Evolutionary conservation across 2,797 vertebrate genomes (phyloP).

Genomic region (Orientallactaga sibirica): DNA sequence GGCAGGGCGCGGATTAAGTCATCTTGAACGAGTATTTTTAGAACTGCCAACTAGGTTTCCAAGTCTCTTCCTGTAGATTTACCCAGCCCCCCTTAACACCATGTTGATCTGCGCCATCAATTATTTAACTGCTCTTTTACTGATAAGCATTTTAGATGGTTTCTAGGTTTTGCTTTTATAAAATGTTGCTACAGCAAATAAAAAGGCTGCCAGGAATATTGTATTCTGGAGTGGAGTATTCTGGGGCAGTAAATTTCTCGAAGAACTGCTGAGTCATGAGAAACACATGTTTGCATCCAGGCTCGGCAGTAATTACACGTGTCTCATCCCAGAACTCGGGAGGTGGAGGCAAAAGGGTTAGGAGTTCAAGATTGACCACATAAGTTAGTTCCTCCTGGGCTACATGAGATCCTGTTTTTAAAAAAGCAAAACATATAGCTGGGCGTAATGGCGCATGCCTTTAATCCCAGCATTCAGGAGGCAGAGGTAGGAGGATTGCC

Average conservation of each 20-base stretch:
- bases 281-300: neutral
- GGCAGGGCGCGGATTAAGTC: neutral
- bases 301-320: neutral
- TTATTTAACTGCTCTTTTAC: slow-evolving; percentile 35
- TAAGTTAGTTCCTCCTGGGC: neutral
- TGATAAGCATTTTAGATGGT: neutral
- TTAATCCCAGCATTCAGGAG: no score
- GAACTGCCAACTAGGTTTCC: slow-evolving; percentile 18
- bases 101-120: slow-evolving; percentile 87
- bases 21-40: slow-evolving; percentile 31
- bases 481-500: no score
- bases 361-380: neutral
- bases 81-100: neutral
- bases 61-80: neutral
- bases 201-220: slow-evolving; percentile 7
- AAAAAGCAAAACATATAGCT: no score
- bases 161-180: slow-evolving; percentile 28
- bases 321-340: neutral
- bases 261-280: neutral
- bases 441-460: no score
- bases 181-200: slow-evolving; percentile 22
- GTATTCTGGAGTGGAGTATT: neutral
- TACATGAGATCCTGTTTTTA: neutral
- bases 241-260: neutral
- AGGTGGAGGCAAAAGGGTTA: neutral